Evolutionary conservation across 2,797 vertebrate genomes (phyloP).

Genomic region (Notolabrus celidotus): DNA sequence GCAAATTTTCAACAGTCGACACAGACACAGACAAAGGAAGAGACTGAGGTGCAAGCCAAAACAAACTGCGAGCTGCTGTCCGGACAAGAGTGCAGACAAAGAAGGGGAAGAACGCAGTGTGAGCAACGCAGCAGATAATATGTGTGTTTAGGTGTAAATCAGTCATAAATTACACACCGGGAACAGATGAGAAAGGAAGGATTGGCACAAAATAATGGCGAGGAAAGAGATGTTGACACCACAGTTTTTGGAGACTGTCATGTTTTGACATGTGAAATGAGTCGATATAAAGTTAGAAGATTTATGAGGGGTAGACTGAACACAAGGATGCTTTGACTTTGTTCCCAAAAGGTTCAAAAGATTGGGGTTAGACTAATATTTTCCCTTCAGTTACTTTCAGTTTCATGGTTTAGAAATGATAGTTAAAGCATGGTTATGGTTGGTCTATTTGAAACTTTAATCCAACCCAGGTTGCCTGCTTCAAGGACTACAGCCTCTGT

Average conservation of each 20-base stretch:
- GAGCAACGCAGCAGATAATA: constrained; percentile 16
- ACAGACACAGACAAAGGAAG: constrained; percentile 1
- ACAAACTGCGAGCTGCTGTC: constrained; percentile 27
- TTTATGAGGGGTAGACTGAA: not conserved
- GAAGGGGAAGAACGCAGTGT: not conserved
- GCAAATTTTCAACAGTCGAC: constrained; percentile 9
- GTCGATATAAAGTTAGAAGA: not conserved
- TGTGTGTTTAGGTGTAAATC: constrained; percentile 35
- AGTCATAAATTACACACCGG: constrained; percentile 22
- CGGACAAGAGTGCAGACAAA: constrained; percentile 24
- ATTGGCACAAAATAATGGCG: not conserved
- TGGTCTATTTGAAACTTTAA: no score
- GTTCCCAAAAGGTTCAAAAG: not conserved
- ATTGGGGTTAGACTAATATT: no score
- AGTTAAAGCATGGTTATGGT: no score
- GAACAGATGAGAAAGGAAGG: constrained; percentile 3
- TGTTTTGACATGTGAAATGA: constrained; percentile 16
- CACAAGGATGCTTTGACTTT: not conserved
- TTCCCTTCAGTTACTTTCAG: no score
- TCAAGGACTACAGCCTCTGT: no score
- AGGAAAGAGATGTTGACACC: not conserved
- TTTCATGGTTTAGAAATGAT: no score
- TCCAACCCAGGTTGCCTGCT: no score
- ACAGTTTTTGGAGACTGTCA: not conserved
- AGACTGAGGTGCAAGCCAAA: constrained; percentile 32